Evolutionary conservation across 2,113 vertebrate species (phyloP).

Genomic region (Phaethon lepturus): DNA sequence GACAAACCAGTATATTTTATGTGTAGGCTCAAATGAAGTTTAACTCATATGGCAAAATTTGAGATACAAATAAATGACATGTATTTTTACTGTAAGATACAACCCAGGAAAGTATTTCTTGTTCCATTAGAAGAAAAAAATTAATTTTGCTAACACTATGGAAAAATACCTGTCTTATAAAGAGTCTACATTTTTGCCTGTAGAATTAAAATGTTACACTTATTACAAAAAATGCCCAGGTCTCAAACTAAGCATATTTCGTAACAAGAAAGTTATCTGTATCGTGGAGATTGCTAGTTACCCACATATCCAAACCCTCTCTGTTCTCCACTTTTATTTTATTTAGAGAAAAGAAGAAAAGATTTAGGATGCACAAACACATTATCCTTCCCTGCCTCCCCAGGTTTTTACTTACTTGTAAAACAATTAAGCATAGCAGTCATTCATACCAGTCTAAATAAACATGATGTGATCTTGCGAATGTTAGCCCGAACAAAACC

Average conservation of each 20-base stretch:
- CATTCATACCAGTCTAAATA: not conserved
- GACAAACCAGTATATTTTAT: not conserved
- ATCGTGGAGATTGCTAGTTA: not conserved
- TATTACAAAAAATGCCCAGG: not conserved
- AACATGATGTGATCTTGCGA: not conserved
- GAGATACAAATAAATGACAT: not conserved
- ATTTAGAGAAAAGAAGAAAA: not conserved
- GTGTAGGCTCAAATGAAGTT: not conserved
- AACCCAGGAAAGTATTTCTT: not conserved
- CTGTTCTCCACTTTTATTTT: not conserved
- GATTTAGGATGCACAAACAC: not conserved
- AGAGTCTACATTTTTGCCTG: not conserved
- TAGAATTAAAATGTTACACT: not conserved
- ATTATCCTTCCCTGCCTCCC: not conserved
- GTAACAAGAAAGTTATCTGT: not conserved
- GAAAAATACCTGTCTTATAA: not conserved
- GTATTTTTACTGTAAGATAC: not conserved
- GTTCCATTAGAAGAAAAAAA: not conserved
- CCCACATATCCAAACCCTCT: not conserved
- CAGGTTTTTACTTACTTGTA: not conserved
- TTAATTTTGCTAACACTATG: fast-evolving
- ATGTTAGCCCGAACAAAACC: not conserved
- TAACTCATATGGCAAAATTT: not conserved
- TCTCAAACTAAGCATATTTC: not conserved
- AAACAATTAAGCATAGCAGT: not conserved